phyloP scores from a whole-genome alignment of 37 sponge, comb jelly and placozoan species.

The Diacarnus erythraeanus region DNA sequence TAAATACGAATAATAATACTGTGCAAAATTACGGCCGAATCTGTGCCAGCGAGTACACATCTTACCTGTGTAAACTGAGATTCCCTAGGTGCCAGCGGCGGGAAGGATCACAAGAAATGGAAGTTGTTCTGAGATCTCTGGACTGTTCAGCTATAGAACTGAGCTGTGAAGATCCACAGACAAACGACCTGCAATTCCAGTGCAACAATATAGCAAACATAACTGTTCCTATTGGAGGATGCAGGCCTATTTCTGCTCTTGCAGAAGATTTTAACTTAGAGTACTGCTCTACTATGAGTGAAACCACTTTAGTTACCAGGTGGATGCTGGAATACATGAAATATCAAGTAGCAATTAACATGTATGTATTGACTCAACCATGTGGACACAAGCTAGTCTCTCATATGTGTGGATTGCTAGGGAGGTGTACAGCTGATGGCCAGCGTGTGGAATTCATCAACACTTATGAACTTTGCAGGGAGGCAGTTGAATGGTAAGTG shows the following conservation, averaged over 20 bases:
- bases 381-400: neutral
- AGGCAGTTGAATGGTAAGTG: slow-evolving; percentile 30
- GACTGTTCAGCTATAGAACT: neutral
- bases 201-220: neutral
- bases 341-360: neutral
- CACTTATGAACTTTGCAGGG: slow-evolving; percentile 13
- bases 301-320: neutral
- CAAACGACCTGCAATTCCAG: neutral
- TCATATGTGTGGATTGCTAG: slow-evolving; percentile 11
- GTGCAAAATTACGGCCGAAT: neutral
- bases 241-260: slow-evolving; percentile 14
- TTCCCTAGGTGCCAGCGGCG: slow-evolving; percentile 19
- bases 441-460: slow-evolving; percentile 23
- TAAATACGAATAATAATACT: neutral
- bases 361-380: no score
- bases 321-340: slow-evolving; percentile 32
- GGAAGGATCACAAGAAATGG: neutral
- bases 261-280: neutral
- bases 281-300: neutral
- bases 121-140: neutral
- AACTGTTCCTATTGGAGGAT: neutral
- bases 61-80: neutral
- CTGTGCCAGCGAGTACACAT: no score
- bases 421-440: slow-evolving; percentile 26
- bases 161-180: neutral